Percentiles rank a stretch among this genome's conserved stretches.
Evolutionary conservation across 2,797 vertebrate species (phyloP).

Genomic region (Amphiprion clarkii): DNA sequence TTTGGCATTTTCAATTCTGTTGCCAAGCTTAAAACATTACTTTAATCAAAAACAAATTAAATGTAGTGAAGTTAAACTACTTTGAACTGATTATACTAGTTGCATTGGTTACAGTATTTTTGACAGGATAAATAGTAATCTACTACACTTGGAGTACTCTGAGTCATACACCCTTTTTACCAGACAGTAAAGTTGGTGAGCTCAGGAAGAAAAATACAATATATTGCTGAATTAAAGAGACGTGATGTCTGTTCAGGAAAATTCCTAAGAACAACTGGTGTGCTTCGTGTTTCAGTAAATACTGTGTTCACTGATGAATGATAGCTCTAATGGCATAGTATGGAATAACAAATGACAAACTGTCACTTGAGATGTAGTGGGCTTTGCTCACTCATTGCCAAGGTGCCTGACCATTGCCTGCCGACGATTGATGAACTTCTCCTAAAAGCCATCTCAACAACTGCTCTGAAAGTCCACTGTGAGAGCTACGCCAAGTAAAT

Average conservation of each 20-base stretch:
- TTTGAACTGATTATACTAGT: too few relatives aligned
- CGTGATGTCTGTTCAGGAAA: slow-evolving; percentile 13
- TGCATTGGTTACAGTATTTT: too few relatives aligned
- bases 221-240: slow-evolving; percentile 24
- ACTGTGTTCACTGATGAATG: slow-evolving; percentile 37
- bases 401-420: slow-evolving; percentile 18
- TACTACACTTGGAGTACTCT: too few relatives aligned
- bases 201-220: slow-evolving; percentile 11
- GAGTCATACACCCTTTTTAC: too few relatives aligned
- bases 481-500: slow-evolving; percentile 29
- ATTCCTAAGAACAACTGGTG: slow-evolving; percentile 1
- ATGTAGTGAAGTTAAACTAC: too few relatives aligned
- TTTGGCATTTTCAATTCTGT: too few relatives aligned
- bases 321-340: slow-evolving; percentile 34
- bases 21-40: too few relatives aligned
- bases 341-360: slow-evolving; percentile 51
- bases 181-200: neutral
- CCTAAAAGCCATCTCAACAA: slow-evolving; percentile 32
- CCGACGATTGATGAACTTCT: slow-evolving; percentile 44
- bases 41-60: too few relatives aligned
- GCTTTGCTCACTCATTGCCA: slow-evolving; percentile 30
- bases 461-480: slow-evolving; percentile 22
- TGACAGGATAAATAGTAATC: too few relatives aligned
- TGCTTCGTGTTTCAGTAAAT: slow-evolving; percentile 12
- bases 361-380: slow-evolving; percentile 33